Conservation (phyloP, 2,888 invertebrate species). For the Pomacea canaliculata region DNA sequence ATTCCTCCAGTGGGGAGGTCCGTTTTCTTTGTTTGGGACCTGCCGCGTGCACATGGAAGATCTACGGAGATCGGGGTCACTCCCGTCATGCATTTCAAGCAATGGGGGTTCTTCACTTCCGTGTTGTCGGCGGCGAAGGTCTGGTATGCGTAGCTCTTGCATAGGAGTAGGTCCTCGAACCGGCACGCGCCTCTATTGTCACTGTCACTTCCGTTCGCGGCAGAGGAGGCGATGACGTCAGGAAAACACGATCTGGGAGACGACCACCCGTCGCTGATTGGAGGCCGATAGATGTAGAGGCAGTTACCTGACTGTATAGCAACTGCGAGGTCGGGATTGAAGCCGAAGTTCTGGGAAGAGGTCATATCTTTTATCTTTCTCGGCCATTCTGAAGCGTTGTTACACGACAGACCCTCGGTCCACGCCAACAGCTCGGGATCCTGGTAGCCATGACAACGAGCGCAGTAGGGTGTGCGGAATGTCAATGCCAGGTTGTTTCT, state of each 20-base stretch:
- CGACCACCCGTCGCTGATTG: not conserved
- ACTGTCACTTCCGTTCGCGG: not conserved
- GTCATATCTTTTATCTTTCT: not conserved
- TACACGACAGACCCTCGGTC: constrained; percentile 5
- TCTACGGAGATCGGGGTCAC: constrained; percentile 15
- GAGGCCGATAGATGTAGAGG: constrained; percentile 9
- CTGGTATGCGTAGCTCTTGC: constrained; percentile 18
- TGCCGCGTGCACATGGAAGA: constrained; percentile 9
- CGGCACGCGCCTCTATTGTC: not conserved
- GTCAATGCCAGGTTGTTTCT: constrained; percentile 17
- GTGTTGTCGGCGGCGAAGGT: constrained; percentile 6
- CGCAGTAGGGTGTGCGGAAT: constrained; percentile 23
- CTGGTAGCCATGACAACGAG: constrained; percentile 17
- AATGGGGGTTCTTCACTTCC: constrained; percentile 22
- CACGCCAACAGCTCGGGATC: constrained; percentile 6
- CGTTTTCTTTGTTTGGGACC: not conserved
- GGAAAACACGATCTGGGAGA: constrained; percentile 11
- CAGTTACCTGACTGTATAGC: constrained; percentile 10
- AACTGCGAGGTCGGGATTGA: not conserved
- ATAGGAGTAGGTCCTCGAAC: constrained; percentile 20
- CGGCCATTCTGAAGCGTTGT: not conserved
- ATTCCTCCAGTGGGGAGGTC: constrained; percentile 1
- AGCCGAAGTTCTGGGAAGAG: not conserved
- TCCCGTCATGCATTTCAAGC: constrained; percentile 22
- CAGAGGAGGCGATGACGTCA: not conserved